Base-by-base conservation (phyloP, 2,888 invertebrate species). In the Herminia tarsipennalis region DNA sequence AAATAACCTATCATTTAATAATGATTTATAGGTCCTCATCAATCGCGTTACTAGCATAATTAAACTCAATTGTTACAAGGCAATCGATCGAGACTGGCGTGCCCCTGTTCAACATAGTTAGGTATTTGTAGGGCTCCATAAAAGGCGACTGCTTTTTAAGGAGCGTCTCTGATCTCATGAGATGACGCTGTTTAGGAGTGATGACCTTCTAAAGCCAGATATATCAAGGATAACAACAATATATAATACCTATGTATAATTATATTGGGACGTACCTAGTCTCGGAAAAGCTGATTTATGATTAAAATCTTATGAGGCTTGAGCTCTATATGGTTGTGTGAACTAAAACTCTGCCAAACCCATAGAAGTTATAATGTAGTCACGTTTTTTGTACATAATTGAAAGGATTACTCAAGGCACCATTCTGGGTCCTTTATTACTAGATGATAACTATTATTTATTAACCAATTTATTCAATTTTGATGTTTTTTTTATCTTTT, bases 101-200 rank as follows among this genome's bases (percentile, higher is more conserved):
- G 9, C 17, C 8, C 35, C 24, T 41, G 17, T 14, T 16, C 22
- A 39, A 13, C 16, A 45, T 14, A 53, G 51, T 63, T 35, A 49
- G 27, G 59, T 56, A 38, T 45, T 34, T 47, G 29, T 41, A 39
- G 47, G 30, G 39, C 28, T 20, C 53, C 48, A 39, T 60, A 62
- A 48, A 61, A 48, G 58, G 55, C 8, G 27, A 20, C 22, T 12
- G 9, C 18, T 33, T 21, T 45, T 38, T 41, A 45, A 61, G 69
- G 66, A 62, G 58, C 49, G 69, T 34, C 52, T 64, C 47, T 67
- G 62, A 70, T 70, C 62, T 70, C 71, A 70, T 55, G 28, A 70
- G 52, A 70, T 66, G 61, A 64, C 51, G 54, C 48, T 51, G 43
- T 36, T 37, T 24, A 35, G 56, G 63, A 63, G 55, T 57, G 56